A percentile compares a stretch with the other conserved stretches of the same genome.
Evolutionary conservation across 2,888 invertebrate species (phyloP).

Genomic region (Athalia cordata): DNA sequence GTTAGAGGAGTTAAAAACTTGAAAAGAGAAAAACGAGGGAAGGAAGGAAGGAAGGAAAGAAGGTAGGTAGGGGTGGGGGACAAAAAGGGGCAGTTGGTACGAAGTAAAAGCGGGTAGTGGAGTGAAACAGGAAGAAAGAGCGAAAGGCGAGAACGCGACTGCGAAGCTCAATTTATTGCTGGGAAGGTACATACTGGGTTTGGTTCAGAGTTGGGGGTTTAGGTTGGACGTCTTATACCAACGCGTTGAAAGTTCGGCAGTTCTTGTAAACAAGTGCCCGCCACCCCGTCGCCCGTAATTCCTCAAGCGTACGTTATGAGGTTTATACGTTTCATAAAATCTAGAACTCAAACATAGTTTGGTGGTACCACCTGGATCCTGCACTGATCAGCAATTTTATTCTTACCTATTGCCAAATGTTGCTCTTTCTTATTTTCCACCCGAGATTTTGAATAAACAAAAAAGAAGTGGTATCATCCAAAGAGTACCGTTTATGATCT

Average conservation of each 20-base stretch:
- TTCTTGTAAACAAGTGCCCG: conserved; percentile 50
- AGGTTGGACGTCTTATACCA: conserved; percentile 31
- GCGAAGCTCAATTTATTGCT: conserved; percentile 61
- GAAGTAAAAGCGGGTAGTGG: too few species aligned
- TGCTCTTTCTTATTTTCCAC: background rate
- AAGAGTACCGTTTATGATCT: too few species aligned
- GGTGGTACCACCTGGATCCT: too few species aligned
- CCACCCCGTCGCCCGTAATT: background rate
- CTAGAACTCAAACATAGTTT: too few species aligned
- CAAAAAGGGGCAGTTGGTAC: too few species aligned
- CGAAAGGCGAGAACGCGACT: conserved; percentile 57
- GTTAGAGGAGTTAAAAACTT: conserved; percentile 68
- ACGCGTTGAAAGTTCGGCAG: conserved; percentile 47
- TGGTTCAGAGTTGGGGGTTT: background rate
- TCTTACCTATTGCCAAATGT: too few species aligned
- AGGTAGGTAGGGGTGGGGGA: too few species aligned
- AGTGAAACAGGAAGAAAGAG: conserved; percentile 33
- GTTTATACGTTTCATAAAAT: too few species aligned
- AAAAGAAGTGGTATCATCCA: too few species aligned
- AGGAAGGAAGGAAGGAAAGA: background rate
- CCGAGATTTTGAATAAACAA: background rate
- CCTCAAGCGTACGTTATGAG: background rate
- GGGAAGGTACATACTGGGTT: conserved; percentile 43
- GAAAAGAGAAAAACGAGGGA: conserved; percentile 49
- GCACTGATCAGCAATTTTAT: too few species aligned